phyloP scores from a whole-genome alignment of 1,140 invertebrate genomes.

The Doryteuthis pealeii region DNA sequence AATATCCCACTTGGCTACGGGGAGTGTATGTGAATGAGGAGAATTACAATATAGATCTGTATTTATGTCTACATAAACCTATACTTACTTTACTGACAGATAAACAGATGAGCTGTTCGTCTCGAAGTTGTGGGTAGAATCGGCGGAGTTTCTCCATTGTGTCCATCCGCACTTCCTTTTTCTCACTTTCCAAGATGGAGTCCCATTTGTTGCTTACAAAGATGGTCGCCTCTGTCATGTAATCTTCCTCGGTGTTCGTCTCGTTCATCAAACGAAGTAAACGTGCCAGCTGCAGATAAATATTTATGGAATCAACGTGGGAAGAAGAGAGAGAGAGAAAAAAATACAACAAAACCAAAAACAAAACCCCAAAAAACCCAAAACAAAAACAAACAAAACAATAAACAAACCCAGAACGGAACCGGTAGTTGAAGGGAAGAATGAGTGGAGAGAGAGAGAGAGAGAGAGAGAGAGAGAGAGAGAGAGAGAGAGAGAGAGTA shows the following conservation, averaged over 20 bases:
- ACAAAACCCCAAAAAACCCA: too few species aligned
- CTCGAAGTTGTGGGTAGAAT: conserved; percentile 30
- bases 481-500: neutral
- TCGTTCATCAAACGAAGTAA: conserved; percentile 36
- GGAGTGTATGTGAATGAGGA: too few species aligned
- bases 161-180: conserved; percentile 28
- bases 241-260: conserved; percentile 27
- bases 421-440: too few species aligned
- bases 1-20: too few species aligned
- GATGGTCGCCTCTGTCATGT: conserved; percentile 40
- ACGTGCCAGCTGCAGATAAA: conserved; percentile 28
- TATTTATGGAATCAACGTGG: neutral
- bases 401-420: too few species aligned
- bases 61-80: too few species aligned
- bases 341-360: too few species aligned
- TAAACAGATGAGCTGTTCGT: conserved; percentile 39
- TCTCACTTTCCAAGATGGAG: conserved; percentile 28
- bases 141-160: conserved; percentile 33
- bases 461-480: neutral
- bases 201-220: conserved; percentile 53
- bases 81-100: conserved; percentile 34
- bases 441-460: neutral
- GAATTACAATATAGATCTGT: too few species aligned
- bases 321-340: neutral
- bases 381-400: too few species aligned